Conservation (phyloP, 2,888 invertebrate genomes). For the Escarpia spicata region DNA sequence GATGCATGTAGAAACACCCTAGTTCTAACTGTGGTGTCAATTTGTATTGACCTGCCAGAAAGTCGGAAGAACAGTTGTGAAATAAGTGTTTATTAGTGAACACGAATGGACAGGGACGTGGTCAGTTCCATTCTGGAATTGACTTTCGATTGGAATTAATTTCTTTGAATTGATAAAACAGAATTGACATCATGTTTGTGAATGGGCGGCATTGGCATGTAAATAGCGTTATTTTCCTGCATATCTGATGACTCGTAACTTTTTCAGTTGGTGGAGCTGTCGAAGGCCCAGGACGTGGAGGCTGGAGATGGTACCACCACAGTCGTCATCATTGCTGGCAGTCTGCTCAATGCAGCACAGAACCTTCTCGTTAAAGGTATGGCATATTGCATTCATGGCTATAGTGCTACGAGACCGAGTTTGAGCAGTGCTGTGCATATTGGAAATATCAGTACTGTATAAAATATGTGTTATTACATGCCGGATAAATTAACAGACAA, state of each 20-base stretch:
- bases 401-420: background rate
- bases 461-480: background rate
- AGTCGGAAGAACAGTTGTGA: no score
- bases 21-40: no score
- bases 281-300: slow-evolving; percentile 97
- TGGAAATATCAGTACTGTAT: background rate
- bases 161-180: no score
- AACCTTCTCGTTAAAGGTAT: slow-evolving; percentile 80
- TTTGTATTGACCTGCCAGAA: no score
- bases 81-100: no score
- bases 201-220: background rate
- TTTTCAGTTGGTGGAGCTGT: slow-evolving; percentile 91
- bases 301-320: slow-evolving; percentile 99
- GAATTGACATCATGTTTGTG: no score
- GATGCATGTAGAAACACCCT: no score
- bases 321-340: slow-evolving; percentile 96
- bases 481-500: background rate
- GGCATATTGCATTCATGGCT: background rate
- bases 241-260: slow-evolving; percentile 20
- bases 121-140: no score
- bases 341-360: slow-evolving; percentile 92
- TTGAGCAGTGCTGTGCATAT: background rate
- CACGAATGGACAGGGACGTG: no score
- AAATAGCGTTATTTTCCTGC: background rate
- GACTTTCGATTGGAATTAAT: no score